phyloP scores from a whole-genome alignment of 35 echinoderm and acorn worm species.

The Chiridota heheva region DNA sequence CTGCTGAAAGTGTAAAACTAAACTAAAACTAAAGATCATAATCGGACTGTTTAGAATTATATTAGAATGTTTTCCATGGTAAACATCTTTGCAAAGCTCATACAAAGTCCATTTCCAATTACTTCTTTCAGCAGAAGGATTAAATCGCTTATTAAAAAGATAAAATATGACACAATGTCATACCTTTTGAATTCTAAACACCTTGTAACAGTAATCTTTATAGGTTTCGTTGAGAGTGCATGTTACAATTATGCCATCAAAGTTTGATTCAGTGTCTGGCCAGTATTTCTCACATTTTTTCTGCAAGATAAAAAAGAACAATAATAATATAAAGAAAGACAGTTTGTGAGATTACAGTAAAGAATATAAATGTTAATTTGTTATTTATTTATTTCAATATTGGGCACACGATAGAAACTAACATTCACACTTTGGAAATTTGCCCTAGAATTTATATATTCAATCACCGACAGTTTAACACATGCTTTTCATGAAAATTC shows the following conservation, averaged over 20 bases:
- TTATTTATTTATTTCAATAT: background rate
- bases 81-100: too few relatives aligned
- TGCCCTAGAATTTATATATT: conserved; percentile 3
- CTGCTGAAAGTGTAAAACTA: too few relatives aligned
- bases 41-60: too few relatives aligned
- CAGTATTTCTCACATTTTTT: conserved; percentile 33
- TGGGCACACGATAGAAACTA: background rate
- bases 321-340: background rate
- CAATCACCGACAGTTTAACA: too few relatives aligned
- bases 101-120: background rate
- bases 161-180: background rate
- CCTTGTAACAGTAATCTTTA: conserved; percentile 1
- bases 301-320: background rate
- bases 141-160: background rate
- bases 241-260: background rate
- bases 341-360: background rate
- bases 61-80: too few relatives aligned
- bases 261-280: background rate
- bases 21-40: too few relatives aligned
- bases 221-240: background rate
- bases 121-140: background rate
- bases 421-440: background rate
- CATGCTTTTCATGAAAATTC: too few relatives aligned
- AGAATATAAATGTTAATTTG: background rate
- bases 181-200: conserved; percentile 25